A percentile compares a stretch with the other conserved stretches of the same genome.
Evolutionary conservation across 37 sponge, comb jelly and placozoan species (phyloP).

Genomic region (Geodia barretti): DNA sequence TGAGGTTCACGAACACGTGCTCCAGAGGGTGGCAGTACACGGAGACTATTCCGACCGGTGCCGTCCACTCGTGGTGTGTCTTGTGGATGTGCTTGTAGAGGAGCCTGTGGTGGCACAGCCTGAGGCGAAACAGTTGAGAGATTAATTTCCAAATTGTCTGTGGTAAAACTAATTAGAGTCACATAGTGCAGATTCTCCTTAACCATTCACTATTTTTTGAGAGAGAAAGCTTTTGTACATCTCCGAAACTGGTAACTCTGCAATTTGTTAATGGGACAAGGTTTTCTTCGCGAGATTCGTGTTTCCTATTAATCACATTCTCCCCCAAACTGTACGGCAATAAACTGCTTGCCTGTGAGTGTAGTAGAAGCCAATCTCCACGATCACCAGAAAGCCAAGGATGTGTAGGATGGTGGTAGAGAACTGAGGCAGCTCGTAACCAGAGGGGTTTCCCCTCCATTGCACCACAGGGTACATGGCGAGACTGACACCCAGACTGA

Average conservation of each 20-base stretch:
- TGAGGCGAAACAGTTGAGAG: too few species aligned
- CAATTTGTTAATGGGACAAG: too few species aligned
- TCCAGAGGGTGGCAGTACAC: constrained; percentile 91
- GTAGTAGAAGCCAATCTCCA: constrained; percentile 91
- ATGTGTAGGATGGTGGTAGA: constrained; percentile 59
- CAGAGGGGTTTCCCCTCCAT: constrained; percentile 56
- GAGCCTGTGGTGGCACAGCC: constrained; percentile 75
- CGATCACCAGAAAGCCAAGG: constrained; percentile 58
- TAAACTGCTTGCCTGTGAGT: constrained; percentile 84
- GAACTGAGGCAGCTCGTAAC: constrained; percentile 88
- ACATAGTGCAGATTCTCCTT: too few species aligned
- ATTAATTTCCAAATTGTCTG: too few species aligned
- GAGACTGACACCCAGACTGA: constrained; percentile 40
- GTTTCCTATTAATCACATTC: too few species aligned
- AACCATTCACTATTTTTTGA: too few species aligned
- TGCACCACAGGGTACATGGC: constrained; percentile 30
- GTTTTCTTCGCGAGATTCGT: too few species aligned
- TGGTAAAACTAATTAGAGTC: too few species aligned
- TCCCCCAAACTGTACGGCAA: too few species aligned
- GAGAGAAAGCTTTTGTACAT: too few species aligned
- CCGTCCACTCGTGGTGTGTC: constrained; percentile 93
- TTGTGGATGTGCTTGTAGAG: constrained; percentile 95
- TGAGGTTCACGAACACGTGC: constrained; percentile 63
- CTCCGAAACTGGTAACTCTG: too few species aligned
- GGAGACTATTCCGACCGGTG: constrained; percentile 72